Conservation (phyloP, 2,888 invertebrate species). For the Euproctis similis region DNA sequence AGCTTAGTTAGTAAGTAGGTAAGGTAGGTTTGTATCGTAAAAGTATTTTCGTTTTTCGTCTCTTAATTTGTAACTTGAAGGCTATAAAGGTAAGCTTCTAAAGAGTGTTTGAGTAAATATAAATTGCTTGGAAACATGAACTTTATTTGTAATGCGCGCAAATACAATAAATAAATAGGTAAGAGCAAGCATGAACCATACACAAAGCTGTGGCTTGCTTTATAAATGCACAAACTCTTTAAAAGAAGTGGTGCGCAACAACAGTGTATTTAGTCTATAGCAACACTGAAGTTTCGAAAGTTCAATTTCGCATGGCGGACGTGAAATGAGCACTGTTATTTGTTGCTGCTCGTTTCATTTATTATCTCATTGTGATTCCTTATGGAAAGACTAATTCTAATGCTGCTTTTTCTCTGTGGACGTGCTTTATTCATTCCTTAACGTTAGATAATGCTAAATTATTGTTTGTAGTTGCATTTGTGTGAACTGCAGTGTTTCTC, state of each 20-base stretch:
- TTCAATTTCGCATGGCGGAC: slow-evolving; percentile 77
- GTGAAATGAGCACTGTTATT: slow-evolving; percentile 70
- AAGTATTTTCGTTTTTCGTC: too few species aligned
- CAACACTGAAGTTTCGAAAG: slow-evolving; percentile 70
- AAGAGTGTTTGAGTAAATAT: too few species aligned
- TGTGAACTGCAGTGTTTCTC: slow-evolving; percentile 69
- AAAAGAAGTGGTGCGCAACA: slow-evolving; percentile 17
- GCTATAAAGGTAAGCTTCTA: too few species aligned
- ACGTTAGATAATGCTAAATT: slow-evolving; percentile 66
- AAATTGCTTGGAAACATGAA: too few species aligned
- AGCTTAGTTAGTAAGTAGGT: too few species aligned
- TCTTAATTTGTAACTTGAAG: too few species aligned
- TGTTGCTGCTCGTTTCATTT: slow-evolving; percentile 70
- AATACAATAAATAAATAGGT: too few species aligned
- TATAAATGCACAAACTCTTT: slow-evolving; percentile 25
- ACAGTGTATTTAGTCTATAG: slow-evolving; percentile 35
- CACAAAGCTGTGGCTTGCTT: slow-evolving; percentile 16
- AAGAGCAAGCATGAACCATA: too few species aligned
- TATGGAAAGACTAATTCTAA: slow-evolving; percentile 70
- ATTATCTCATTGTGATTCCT: slow-evolving; percentile 64
- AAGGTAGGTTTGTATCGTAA: too few species aligned
- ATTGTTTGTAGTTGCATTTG: slow-evolving; percentile 61
- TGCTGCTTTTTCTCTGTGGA: slow-evolving; percentile 69
- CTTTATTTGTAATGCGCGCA: too few species aligned
- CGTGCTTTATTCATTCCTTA: slow-evolving; percentile 73